phyloP scores from a whole-genome alignment of 2,888 invertebrate genomes.

The Sphaerophoria rueppellii region DNA sequence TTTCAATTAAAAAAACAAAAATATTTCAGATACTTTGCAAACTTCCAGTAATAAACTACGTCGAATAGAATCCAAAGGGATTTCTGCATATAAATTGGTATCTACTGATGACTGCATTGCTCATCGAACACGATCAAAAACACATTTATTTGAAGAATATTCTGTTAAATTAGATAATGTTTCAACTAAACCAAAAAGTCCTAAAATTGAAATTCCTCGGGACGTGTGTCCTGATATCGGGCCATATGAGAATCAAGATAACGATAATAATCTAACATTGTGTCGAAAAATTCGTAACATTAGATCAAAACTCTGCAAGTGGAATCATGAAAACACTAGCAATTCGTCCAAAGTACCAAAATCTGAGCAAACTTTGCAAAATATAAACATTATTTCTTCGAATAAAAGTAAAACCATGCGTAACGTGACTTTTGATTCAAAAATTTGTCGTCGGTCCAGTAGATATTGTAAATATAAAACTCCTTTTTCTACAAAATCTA shows the following conservation, averaged over 20 bases:
- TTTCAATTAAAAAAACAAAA: conserved; percentile 75
- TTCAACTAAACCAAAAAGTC: background rate
- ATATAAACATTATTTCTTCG: background rate
- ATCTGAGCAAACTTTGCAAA: too few relatives aligned
- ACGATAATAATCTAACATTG: conserved; percentile 80
- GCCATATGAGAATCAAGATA: conserved; percentile 65
- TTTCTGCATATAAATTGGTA: background rate
- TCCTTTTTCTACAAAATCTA: conserved; percentile 10
- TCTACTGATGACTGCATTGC: conserved; percentile 79
- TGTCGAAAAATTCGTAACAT: conserved; percentile 78
- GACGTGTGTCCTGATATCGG: conserved; percentile 50
- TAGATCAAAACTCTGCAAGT: too few relatives aligned
- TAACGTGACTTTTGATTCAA: conserved; percentile 2
- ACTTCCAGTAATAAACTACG: conserved; percentile 78
- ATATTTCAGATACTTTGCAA: conserved; percentile 76
- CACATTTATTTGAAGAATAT: conserved; percentile 76
- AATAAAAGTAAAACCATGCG: background rate
- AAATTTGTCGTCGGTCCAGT: conserved; percentile 19
- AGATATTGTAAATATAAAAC: conserved; percentile 22
- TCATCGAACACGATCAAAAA: conserved; percentile 81
- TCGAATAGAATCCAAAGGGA: conserved; percentile 1
- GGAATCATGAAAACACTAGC: too few relatives aligned
- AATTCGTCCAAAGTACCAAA: too few relatives aligned
- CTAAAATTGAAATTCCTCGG: background rate
- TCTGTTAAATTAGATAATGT: background rate